Percentiles rank a stretch among this genome's conserved stretches.
These are phyloP conservation scores for Fabriciana adippe DNA, from an alignment of 2,888 invertebrate species.

Conservation along the genomic window DNA sequence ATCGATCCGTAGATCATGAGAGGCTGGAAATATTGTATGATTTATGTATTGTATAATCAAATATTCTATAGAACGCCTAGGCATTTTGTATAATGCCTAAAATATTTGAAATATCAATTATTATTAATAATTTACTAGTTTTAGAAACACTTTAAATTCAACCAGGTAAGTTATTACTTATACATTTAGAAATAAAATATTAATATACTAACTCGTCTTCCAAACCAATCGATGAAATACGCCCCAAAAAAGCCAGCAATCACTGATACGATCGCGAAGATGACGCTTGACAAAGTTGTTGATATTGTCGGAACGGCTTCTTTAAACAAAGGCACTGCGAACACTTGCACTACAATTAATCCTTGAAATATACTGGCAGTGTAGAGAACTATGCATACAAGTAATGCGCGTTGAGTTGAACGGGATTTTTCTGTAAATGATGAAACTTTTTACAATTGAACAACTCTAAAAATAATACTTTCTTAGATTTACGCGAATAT, in stretches of 20 bases:
- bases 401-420: constrained; percentile 55
- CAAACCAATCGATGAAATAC: constrained; percentile 57
- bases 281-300: constrained; percentile 53
- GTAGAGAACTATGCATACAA: constrained; percentile 49
- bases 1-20: constrained; percentile 48
- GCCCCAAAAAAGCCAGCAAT: constrained; percentile 55
- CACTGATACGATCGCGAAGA: constrained; percentile 53
- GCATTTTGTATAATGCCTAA: too few species aligned
- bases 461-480: background rate
- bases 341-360: constrained; percentile 61
- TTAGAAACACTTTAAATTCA: too few species aligned
- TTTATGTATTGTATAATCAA: too few species aligned
- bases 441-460: background rate
- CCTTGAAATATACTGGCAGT: constrained; percentile 63
- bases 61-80: too few species aligned
- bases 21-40: constrained; percentile 36
- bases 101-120: too few species aligned
- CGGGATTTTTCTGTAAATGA: constrained; percentile 56
- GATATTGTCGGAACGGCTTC: constrained; percentile 60
- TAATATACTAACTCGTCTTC: constrained; percentile 56
- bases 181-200: too few species aligned
- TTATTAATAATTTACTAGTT: too few species aligned
- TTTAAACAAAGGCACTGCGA: constrained; percentile 61
- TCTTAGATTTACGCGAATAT: too few species aligned
- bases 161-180: too few species aligned